Conservation (phyloP, 1,140 invertebrate species). For the Penaeus vannamei region DNA sequence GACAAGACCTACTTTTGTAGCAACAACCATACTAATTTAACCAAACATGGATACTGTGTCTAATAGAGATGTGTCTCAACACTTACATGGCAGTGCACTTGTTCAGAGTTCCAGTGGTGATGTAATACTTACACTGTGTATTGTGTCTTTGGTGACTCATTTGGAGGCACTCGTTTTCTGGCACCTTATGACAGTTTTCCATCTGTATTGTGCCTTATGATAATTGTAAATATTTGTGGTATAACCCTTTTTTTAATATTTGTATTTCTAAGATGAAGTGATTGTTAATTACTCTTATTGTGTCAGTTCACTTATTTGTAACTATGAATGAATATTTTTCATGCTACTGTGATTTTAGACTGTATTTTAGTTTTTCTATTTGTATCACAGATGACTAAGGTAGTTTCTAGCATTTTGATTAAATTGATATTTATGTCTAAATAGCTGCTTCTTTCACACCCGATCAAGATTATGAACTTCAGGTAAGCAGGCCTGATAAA, state of each 20-base stretch:
- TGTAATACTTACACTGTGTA: too few species aligned
- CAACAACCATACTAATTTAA: too few species aligned
- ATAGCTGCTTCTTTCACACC: conserved; percentile 12
- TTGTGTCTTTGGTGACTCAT: too few species aligned
- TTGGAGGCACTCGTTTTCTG: too few species aligned
- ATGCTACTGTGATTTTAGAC: conserved; percentile 55
- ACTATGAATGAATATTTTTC: conserved; percentile 23
- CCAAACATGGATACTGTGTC: too few species aligned
- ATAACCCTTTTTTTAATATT: conserved; percentile 30
- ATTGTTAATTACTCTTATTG: conserved; percentile 31
- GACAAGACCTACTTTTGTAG: too few species aligned
- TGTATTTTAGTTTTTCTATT: conserved; percentile 38
- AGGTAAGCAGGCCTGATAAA: too few species aligned
- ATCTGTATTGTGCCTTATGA: conserved; percentile 9
- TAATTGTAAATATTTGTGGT: conserved; percentile 30
- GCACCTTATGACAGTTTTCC: neutral
- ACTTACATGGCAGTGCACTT: too few species aligned
- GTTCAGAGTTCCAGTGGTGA: too few species aligned
- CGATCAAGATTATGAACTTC: neutral
- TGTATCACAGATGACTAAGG: conserved; percentile 20
- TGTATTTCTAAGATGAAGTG: conserved; percentile 40
- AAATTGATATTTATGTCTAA: conserved; percentile 8
- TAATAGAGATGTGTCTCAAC: too few species aligned
- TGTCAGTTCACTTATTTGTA: neutral
- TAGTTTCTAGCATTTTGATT: conserved; percentile 37